A percentile compares a stretch with the other conserved stretches of the same genome.
phyloP scores from a whole-genome alignment of 2,888 invertebrate genomes.

The Spilarctia lutea region DNA sequence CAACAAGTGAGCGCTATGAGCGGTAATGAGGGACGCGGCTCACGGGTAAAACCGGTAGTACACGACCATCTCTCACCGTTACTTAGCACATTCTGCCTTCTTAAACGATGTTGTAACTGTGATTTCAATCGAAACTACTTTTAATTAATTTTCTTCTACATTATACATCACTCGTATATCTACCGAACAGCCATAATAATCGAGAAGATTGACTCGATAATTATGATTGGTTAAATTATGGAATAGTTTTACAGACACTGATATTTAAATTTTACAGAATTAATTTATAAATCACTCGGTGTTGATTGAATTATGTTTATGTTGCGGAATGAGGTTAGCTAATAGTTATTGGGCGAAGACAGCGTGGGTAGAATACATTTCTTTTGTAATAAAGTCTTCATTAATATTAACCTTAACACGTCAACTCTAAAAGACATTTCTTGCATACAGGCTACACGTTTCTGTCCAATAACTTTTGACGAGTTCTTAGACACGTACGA shows the following conservation, averaged over 20 bases:
- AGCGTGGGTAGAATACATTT: conserved; percentile 46
- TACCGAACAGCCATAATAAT: conserved; percentile 58
- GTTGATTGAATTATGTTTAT: conserved; percentile 56
- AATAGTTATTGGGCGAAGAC: conserved; percentile 37
- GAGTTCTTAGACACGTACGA: conserved; percentile 22
- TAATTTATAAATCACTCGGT: conserved; percentile 54
- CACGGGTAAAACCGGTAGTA: conserved; percentile 84
- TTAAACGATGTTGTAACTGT: conserved; percentile 76
- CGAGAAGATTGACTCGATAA: conserved; percentile 56
- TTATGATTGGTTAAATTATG: conserved; percentile 62
- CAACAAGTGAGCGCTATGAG: conserved; percentile 59
- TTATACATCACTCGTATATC: conserved; percentile 71
- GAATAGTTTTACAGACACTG: conserved; percentile 53
- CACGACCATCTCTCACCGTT: conserved; percentile 78
- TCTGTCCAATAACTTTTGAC: conserved; percentile 24
- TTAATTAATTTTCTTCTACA: conserved; percentile 83
- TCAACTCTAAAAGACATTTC: conserved; percentile 21
- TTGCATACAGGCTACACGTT: conserved; percentile 26
- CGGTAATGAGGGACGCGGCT: conserved; percentile 71
- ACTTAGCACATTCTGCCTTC: conserved; percentile 77
- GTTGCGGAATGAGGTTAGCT: conserved; percentile 45
- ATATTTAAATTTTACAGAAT: conserved; percentile 53
- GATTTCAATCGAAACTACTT: conserved; percentile 78
- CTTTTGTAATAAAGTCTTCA: conserved; percentile 43
- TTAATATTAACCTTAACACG: conserved; percentile 33